Conservation (phyloP, 2,888 invertebrate genomes). For the Steromphala cineraria region DNA sequence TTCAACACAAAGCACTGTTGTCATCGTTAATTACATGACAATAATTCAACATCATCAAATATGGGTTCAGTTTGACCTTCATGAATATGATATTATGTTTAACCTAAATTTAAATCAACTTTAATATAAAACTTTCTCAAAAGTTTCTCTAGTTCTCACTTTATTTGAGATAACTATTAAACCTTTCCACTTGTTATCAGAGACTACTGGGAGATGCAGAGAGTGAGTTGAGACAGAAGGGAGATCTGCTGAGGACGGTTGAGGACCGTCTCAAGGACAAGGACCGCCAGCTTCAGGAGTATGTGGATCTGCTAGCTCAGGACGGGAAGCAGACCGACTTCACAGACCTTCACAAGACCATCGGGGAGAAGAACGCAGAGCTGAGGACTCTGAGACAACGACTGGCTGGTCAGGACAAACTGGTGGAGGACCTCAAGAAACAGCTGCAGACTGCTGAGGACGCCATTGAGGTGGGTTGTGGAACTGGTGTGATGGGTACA, state of each 20-base stretch:
- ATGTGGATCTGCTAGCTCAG: slow-evolving; percentile 27
- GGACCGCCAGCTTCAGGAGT: slow-evolving; percentile 47
- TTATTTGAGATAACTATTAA: background rate
- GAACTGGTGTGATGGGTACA: too few relatives aligned
- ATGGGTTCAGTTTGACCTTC: too few relatives aligned
- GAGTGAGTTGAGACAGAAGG: slow-evolving; percentile 44
- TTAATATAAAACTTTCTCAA: background rate
- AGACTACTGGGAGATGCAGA: slow-evolving; percentile 35
- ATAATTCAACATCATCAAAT: background rate
- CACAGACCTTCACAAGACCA: slow-evolving; percentile 21
- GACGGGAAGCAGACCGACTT: slow-evolving; percentile 5
- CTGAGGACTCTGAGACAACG: slow-evolving; percentile 41
- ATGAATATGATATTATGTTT: too few relatives aligned
- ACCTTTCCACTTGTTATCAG: too few relatives aligned
- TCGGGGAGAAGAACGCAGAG: slow-evolving; percentile 38
- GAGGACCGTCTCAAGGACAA: slow-evolving; percentile 42
- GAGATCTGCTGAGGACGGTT: slow-evolving; percentile 42
- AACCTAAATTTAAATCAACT: too few relatives aligned
- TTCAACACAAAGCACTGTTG: background rate
- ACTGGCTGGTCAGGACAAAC: slow-evolving; percentile 48
- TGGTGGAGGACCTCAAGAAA: slow-evolving; percentile 55
- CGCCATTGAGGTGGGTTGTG: slow-evolving; percentile 48
- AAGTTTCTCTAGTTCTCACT: background rate
- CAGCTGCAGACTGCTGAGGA: slow-evolving; percentile 55
- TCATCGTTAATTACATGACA: background rate